phyloP scores from a whole-genome alignment of 2,888 invertebrate genomes.

The Chrysina gloriosa region DNA sequence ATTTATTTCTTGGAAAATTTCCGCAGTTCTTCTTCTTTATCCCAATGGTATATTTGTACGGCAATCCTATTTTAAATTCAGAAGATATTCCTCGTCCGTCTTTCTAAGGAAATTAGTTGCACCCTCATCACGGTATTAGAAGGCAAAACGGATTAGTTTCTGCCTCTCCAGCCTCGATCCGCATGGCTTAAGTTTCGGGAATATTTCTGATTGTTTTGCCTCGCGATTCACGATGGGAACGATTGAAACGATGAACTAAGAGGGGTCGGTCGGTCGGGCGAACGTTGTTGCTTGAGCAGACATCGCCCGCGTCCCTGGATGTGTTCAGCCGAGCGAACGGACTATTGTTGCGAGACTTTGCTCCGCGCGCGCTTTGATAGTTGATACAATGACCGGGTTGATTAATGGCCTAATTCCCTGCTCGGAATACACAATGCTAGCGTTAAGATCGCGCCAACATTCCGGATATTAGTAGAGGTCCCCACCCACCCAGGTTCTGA shows the following conservation, averaged over 20 bases:
- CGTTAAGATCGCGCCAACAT: conserved; percentile 64
- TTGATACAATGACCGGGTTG: conserved; percentile 68
- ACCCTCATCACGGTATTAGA: conserved; percentile 11
- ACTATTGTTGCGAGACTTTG: conserved; percentile 65
- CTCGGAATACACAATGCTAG: conserved; percentile 67
- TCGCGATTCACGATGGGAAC: conserved; percentile 25
- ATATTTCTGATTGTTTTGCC: conserved; percentile 51
- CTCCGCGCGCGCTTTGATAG: conserved; percentile 65
- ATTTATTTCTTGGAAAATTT: too few relatives aligned
- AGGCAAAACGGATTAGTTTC: conserved; percentile 17
- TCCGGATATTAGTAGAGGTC: conserved; percentile 64
- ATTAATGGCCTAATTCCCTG: conserved; percentile 67
- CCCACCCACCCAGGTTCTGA: conserved; percentile 21
- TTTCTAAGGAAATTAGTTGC: conserved; percentile 23
- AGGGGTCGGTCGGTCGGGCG: not conserved
- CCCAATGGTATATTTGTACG: not conserved
- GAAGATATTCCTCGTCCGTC: not conserved
- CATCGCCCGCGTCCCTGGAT: conserved; percentile 52
- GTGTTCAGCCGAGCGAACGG: conserved; percentile 62
- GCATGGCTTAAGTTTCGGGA: conserved; percentile 30
- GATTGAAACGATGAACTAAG: conserved; percentile 45
- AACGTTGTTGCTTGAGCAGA: conserved; percentile 11
- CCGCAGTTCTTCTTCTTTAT: not conserved
- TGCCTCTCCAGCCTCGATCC: not conserved
- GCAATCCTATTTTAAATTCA: conserved; percentile 1